phyloP scores from a whole-genome alignment of 2,888 invertebrate genomes.

The Copidosoma aretas region DNA sequence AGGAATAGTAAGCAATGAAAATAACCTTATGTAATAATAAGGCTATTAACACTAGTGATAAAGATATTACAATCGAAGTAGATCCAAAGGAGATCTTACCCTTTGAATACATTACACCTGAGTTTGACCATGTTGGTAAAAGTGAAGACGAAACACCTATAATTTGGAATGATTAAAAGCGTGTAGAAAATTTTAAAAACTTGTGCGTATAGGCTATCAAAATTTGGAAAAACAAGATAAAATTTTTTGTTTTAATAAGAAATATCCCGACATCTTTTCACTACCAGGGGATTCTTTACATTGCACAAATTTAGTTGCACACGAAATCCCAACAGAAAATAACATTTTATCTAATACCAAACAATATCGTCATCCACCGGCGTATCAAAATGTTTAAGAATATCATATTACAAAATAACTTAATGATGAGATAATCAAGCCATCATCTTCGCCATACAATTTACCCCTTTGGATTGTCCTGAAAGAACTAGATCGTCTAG shows the following conservation, averaged over 20 bases:
- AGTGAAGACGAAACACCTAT: too few relatives aligned
- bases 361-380: neutral
- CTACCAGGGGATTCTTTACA: neutral
- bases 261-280: neutral
- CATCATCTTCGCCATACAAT: neutral
- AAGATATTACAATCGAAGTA: too few relatives aligned
- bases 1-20: too few relatives aligned
- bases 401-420: neutral
- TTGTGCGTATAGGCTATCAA: too few relatives aligned
- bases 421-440: neutral
- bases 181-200: neutral
- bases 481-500: neutral
- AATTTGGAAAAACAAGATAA: neutral
- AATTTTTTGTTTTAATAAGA: neutral
- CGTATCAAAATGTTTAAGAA: neutral
- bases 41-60: too few relatives aligned
- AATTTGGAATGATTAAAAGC: too few relatives aligned
- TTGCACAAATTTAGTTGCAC: neutral
- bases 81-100: too few relatives aligned
- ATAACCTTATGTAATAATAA: too few relatives aligned
- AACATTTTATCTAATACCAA: neutral
- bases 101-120: too few relatives aligned
- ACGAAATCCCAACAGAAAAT: neutral
- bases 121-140: too few relatives aligned
- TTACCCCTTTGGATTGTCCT: slow-evolving; percentile 1